phyloP scores from a whole-genome alignment of 2,888 invertebrate species.

The Leptopilina drosophilae region DNA sequence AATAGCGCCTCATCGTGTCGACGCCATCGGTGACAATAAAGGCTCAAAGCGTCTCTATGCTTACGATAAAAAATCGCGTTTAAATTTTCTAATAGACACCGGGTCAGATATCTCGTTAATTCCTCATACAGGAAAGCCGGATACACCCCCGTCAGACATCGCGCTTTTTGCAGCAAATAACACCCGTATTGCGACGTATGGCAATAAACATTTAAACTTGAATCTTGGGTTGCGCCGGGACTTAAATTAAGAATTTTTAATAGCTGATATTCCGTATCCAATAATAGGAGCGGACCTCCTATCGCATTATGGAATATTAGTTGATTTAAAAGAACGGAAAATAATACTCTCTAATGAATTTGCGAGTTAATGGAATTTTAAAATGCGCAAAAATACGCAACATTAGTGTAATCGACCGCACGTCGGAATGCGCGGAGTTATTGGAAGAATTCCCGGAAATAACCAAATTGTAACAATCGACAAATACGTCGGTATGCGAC shows the following conservation, averaged over 20 bases:
- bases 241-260: too few species aligned
- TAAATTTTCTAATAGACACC: constrained; percentile 53
- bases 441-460: constrained; percentile 25
- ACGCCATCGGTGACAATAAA: background rate
- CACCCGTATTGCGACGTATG: too few species aligned
- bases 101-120: constrained; percentile 42
- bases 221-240: too few species aligned
- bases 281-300: too few species aligned
- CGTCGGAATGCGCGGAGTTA: background rate
- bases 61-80: constrained; percentile 30
- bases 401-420: background rate
- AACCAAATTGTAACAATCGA: background rate
- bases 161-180: too few species aligned
- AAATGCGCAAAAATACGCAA: background rate
- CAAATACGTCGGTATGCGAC: background rate
- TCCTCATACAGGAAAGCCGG: background rate
- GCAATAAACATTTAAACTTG: too few species aligned
- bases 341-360: too few species aligned
- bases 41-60: constrained; percentile 49
- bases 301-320: too few species aligned
- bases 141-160: background rate
- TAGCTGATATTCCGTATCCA: too few species aligned
- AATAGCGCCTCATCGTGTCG: background rate
- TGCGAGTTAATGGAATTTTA: background rate
- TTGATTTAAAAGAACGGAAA: too few species aligned